Evolutionary conservation across 2,888 invertebrate genomes (phyloP), one percentile per base, ranked within the genome.

Genomic region (Zootermopsis nevadensis): DNA sequence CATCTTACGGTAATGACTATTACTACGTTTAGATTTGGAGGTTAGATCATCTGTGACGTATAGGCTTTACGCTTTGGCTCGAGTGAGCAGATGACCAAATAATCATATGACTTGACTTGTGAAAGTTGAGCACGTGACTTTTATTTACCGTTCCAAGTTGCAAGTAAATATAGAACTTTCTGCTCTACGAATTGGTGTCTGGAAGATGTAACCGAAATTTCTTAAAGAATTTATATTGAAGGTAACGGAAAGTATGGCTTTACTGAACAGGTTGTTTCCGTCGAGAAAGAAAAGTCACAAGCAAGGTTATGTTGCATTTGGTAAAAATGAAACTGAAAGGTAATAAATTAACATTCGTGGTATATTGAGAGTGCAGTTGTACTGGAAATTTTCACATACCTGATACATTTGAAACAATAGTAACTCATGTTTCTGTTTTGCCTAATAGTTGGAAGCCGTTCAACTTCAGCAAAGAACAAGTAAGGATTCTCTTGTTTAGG

Each of bases 401-500:
- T n/a, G 19, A 31, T 19, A 7, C 10, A 1, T 72, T 33, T 24
- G 35, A 35, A 35, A 35, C n/a, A 35, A 35, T 30, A 27, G 33
- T 35, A 15, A 7, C 4, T 38, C 33, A 4, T 31, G 33, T 33
- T 33, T 60, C 27, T 60, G 27, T 74, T 74, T 19, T 74, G 27
- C 31, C 31, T 53, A 38, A 0, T 66, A 89, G 88, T 87, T 91
- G 90, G 87, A 92, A 92, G 89, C 92, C 93, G 87, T 94, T 95
- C 90, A 93, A 92, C 87, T 85, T 87, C 69, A 84, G 84, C 77
- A 92, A 92, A 86, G 93, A 94, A 88, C 94, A 95, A 91, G 94
- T 97, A 84, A 92, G 97, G 86, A 92, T 97, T 87, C 91, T 97
- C 88, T 91, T 97, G 86, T 97, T 95, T 90, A 93, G 94, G 88